Base-by-base conservation (phyloP, 1,140 invertebrate species). In the Calephelis nemesis region DNA sequence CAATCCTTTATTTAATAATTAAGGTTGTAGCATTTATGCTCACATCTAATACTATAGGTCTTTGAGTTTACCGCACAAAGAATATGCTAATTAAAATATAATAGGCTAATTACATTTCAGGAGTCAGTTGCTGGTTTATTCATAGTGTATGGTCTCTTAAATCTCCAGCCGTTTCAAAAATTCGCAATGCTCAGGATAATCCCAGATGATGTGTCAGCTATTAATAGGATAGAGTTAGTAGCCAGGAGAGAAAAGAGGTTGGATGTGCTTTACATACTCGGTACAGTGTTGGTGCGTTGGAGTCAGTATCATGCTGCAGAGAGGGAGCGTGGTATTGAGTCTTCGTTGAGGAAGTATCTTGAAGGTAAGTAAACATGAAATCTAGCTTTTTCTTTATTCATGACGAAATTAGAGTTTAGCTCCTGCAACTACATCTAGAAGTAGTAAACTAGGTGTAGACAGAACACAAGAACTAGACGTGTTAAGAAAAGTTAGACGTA, bases 211-310 rank as follows among this genome's bases (percentile, higher is more conserved):
- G 60, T 88, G 8, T 47, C 67, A 0, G 75, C 77, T 0, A 78
- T 90, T 1, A 74, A 75, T 4, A 73, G 79, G 0, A 73, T 89
- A 15, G 79, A 86, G 63, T 8, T 65, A 0, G 71, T 83, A 0
- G 87, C 87, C 0, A 67, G 85, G 0, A 62, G 74, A 5, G 74
- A 86, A 11, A 74, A 73, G 7, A 62, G 84, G 4, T 66, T 74
- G 6, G 88, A 90, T 68, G 79, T 88, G 4, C 67, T 90, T 11
- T 89, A 85, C 58, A 81, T 87, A 40, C 62, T 90, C 7, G 87
- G 77, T 0, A 63, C 75, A 2, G 47, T 89, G 4, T 71, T 90
- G 6, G 74, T 83, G 6, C 74, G 79, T 12, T 76, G 78, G 0
- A 80, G 79, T 0, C 77, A 87, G 63, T 88, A 75, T 40, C 83